Percentiles rank a stretch among this genome's conserved stretches.
phyloP scores from a whole-genome alignment of 2,888 invertebrate species.

The Lamproptera curius region DNA sequence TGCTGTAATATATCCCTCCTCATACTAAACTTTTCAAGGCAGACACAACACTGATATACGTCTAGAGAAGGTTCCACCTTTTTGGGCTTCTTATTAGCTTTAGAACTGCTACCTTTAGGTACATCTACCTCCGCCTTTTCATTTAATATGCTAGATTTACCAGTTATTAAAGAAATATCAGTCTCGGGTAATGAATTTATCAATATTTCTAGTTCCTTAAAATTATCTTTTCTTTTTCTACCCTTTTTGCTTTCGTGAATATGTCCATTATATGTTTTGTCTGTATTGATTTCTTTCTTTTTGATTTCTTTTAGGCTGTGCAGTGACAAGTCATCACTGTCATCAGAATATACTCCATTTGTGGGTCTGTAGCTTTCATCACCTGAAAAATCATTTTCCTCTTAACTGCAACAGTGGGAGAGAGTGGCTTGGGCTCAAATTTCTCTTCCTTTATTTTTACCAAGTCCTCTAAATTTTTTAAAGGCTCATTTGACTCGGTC shows the following conservation, averaged over 20 bases:
- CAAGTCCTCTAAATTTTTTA: constrained; percentile 1
- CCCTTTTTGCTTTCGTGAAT: constrained; percentile 24
- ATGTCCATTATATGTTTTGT: constrained; percentile 22
- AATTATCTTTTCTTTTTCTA: constrained; percentile 25
- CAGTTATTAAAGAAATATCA: background rate
- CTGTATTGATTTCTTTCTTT: constrained; percentile 29
- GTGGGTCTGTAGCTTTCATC: constrained; percentile 31
- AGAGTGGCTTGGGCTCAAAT: constrained; percentile 39
- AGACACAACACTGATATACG: constrained; percentile 58
- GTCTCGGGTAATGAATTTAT: constrained; percentile 13
- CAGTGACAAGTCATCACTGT: constrained; percentile 53
- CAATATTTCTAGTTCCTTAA: constrained; percentile 19
- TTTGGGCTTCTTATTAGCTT: constrained; percentile 22
- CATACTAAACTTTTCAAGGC: constrained; percentile 46
- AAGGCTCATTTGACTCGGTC: constrained; percentile 35
- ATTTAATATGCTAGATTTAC: background rate
- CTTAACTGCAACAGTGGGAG: constrained; percentile 38
- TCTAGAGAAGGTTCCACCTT: constrained; percentile 17
- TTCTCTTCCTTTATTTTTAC: constrained; percentile 46
- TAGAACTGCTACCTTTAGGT: constrained; percentile 20
- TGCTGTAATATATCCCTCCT: constrained; percentile 53
- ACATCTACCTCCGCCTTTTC: constrained; percentile 29
- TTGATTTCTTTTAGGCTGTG: constrained; percentile 51
- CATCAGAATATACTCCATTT: constrained; percentile 42
- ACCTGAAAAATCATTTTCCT: constrained; percentile 36